Base-by-base conservation (phyloP, 64 coral and sea anemone genomes). In the Montipora sp. region DNA sequence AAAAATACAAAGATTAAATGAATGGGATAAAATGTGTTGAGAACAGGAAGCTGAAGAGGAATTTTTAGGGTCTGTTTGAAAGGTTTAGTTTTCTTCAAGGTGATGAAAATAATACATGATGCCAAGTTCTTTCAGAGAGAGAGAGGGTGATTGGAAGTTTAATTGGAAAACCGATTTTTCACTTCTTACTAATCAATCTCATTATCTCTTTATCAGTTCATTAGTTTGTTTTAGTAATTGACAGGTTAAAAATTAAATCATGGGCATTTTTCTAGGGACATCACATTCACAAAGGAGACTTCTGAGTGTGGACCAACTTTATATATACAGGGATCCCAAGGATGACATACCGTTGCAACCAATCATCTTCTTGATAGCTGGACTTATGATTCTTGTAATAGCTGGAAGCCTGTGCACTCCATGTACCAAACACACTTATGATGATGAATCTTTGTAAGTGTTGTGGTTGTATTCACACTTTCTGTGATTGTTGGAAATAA, bases 391-490 rank as follows among this genome's bases (percentile, higher is more conserved):
- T 23, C 82, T 85, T 70, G 18, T 85, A 22, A 48, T 85, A 51
- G 82, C 82, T 85, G 82, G 82, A 20, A 85, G 82, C 45, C 82
- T 85, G 9, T 85, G 82, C 44, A 8, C 63, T 85, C 63, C n/a
- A 22, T 85, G 82, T 49, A 50, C 68, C 11, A 48, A 71, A 51
- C 19, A 67, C 18, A 68, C 18, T 47, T 22, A 50, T 14, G 82
- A 85, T 85, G 61, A 70, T 18, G 58, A 46, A 3, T 85, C 82
- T 22, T 4, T 71, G 82, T 85, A 50, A 85, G 82, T 85, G 10
- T 67, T 36, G 36, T 2, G 2, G 36, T 36, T 36, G 36, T 36
- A 36, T 36, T 36, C 36, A 36, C 36, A 36, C 36, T 36, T 36
- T 36, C 36, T 36, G 36, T 36, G 36, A 36, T 36, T 36, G 36